Conservation (phyloP, 2,888 invertebrate species). For the Drosophila multiciliata region DNA sequence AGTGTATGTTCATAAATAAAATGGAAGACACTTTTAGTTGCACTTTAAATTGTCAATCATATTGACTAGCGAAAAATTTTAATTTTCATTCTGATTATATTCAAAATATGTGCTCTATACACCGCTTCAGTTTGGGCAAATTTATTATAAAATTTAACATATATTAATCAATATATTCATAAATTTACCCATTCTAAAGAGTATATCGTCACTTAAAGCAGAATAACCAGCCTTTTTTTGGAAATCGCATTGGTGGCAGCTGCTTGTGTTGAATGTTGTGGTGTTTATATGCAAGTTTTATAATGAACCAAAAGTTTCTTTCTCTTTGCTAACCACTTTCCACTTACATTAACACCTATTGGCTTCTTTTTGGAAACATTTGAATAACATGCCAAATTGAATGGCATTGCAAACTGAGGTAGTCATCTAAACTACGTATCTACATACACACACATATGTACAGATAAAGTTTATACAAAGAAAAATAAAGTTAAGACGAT, state of each 20-base stretch:
- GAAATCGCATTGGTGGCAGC: neutral
- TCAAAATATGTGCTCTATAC: neutral
- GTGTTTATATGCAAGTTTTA: neutral
- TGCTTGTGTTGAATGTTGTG: neutral
- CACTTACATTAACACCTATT: neutral
- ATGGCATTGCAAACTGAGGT: neutral
- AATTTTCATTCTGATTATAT: neutral
- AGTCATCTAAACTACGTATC: neutral
- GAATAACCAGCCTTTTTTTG: neutral
- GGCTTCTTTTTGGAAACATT: neutral
- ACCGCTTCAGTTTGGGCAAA: neutral
- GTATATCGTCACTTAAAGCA: neutral
- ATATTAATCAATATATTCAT: neutral
- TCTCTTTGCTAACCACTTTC: neutral
- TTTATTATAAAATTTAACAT: neutral
- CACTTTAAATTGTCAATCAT: neutral
- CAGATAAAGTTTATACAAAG: neutral
- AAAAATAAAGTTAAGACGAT: neutral
- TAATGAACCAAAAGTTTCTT: neutral
- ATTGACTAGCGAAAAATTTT: neutral
- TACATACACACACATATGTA: slow-evolving; percentile 1
- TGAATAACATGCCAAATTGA: neutral
- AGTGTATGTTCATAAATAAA: neutral
- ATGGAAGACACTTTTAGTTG: neutral
- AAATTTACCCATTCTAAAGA: neutral